These are phyloP conservation scores for Agrilus planipennis DNA, from an alignment of 1,140 invertebrate species.

Conservation along the genomic window DNA sequence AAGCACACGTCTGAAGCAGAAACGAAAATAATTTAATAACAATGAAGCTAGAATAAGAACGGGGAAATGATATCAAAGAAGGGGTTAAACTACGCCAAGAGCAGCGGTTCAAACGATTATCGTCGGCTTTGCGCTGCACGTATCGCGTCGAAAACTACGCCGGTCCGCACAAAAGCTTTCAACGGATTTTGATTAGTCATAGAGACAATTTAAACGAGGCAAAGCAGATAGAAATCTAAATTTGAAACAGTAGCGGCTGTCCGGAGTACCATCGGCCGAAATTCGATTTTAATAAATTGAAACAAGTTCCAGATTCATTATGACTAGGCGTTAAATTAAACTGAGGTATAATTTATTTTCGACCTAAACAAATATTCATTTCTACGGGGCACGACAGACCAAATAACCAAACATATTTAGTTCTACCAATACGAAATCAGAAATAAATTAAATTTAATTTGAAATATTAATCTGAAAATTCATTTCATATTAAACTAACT, in stretches of 20 bases:
- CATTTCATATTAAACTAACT: too few species aligned
- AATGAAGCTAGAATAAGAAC: conserved; percentile 33
- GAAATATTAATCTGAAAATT: too few species aligned
- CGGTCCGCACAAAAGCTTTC: conserved; percentile 20
- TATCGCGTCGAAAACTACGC: conserved; percentile 6
- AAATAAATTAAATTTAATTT: too few species aligned
- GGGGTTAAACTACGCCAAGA: conserved; percentile 30
- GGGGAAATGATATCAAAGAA: conserved; percentile 35
- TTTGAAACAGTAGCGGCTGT: conserved; percentile 27
- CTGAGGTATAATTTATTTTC: conserved; percentile 11
- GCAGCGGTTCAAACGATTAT: conserved; percentile 7
- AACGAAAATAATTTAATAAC: conserved; percentile 39
- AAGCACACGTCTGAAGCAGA: conserved; percentile 33
- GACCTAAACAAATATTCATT: too few species aligned
- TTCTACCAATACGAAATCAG: too few species aligned
- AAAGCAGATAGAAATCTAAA: conserved; percentile 30
- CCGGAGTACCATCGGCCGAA: conserved; percentile 17
- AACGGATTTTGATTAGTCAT: conserved; percentile 33
- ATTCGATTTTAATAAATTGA: conserved; percentile 29
- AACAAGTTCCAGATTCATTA: conserved; percentile 24
- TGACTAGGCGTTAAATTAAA: conserved; percentile 24
- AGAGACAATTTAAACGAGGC: conserved; percentile 31
- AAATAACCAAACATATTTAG: too few species aligned
- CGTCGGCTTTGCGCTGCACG: not conserved
- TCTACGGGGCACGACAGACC: too few species aligned